Percentiles rank a stretch among this genome's conserved stretches.
phyloP scores from a whole-genome alignment of 2,888 invertebrate species.

The Apotomis turbidana region DNA sequence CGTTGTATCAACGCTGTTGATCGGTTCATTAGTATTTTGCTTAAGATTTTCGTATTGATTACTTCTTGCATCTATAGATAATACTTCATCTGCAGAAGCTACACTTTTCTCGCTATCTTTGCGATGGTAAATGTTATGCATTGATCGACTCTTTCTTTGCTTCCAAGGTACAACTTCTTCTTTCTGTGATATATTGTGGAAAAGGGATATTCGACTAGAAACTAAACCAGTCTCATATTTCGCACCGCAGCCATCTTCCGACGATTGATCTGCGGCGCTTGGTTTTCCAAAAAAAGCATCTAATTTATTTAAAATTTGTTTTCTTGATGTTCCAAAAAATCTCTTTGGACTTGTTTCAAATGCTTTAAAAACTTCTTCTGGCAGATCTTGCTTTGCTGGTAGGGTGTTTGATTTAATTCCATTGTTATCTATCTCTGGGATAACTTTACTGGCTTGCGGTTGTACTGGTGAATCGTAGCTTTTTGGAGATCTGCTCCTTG shows the following conservation, averaged over 20 bases:
- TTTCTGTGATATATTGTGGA: slow-evolving; percentile 72
- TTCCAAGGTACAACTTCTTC: slow-evolving; percentile 60
- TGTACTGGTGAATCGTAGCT: slow-evolving; percentile 40
- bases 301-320: slow-evolving; percentile 76
- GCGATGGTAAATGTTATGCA: slow-evolving; percentile 63
- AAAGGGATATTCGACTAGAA: slow-evolving; percentile 77
- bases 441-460: slow-evolving; percentile 41
- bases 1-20: slow-evolving; percentile 13
- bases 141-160: slow-evolving; percentile 64
- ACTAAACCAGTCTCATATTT: slow-evolving; percentile 74
- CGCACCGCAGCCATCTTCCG: slow-evolving; percentile 53
- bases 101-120: slow-evolving; percentile 53
- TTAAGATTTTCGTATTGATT: slow-evolving; percentile 9
- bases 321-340: slow-evolving; percentile 78
- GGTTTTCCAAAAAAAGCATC: slow-evolving; percentile 74
- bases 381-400: slow-evolving; percentile 69
- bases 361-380: slow-evolving; percentile 78
- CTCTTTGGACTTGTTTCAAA: slow-evolving; percentile 80
- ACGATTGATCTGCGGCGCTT: slow-evolving; percentile 54
- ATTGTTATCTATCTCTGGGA: slow-evolving; percentile 38
- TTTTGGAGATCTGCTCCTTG: slow-evolving; percentile 50
- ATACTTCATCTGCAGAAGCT: slow-evolving; percentile 43
- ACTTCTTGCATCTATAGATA: slow-evolving; percentile 23
- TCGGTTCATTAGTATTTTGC: slow-evolving; percentile 5
- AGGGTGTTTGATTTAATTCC: slow-evolving; percentile 42